These are phyloP conservation scores for Darevskia mixta DNA, from an alignment of 2,797 vertebrate genomes.

Conservation along the genomic window DNA sequence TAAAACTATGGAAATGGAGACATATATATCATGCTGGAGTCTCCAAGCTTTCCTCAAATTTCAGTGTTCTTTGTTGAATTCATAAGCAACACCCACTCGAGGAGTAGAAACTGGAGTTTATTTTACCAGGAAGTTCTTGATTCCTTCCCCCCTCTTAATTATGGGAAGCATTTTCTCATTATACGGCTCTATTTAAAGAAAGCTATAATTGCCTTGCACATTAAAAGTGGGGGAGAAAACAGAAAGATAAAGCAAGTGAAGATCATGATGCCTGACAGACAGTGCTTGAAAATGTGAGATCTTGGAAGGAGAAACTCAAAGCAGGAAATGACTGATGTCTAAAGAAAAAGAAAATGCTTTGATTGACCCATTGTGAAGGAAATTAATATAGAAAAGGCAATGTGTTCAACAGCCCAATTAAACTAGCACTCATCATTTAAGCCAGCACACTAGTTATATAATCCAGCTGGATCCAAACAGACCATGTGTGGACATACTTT, in stretches of 20 bases:
- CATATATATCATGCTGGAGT: background rate
- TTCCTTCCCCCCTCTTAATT: constrained; percentile 70
- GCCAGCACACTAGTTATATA: background rate
- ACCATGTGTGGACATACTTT: background rate
- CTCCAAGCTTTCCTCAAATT: background rate
- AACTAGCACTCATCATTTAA: background rate
- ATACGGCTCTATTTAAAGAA: constrained; percentile 73
- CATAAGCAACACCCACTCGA: constrained; percentile 20
- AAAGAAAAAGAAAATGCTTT: constrained; percentile 32
- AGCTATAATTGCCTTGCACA: constrained; percentile 68
- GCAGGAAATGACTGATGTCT: constrained; percentile 40
- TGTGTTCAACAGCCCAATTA: background rate
- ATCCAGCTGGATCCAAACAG: background rate
- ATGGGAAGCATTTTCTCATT: constrained; percentile 76
- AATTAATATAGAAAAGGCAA: too few relatives aligned
- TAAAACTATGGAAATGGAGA: background rate
- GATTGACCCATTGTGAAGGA: background rate
- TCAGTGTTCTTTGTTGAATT: constrained; percentile 20
- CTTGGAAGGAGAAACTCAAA: constrained; percentile 32
- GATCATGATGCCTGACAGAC: constrained; percentile 52
- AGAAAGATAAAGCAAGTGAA: constrained; percentile 49
- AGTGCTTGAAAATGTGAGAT: constrained; percentile 52
- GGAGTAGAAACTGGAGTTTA: constrained; percentile 56
- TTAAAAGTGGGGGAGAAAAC: constrained; percentile 63
- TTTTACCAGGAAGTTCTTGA: constrained; percentile 71